phyloP scores from a whole-genome alignment of 2,797 vertebrate genomes.

The Coreius guichenoti region DNA sequence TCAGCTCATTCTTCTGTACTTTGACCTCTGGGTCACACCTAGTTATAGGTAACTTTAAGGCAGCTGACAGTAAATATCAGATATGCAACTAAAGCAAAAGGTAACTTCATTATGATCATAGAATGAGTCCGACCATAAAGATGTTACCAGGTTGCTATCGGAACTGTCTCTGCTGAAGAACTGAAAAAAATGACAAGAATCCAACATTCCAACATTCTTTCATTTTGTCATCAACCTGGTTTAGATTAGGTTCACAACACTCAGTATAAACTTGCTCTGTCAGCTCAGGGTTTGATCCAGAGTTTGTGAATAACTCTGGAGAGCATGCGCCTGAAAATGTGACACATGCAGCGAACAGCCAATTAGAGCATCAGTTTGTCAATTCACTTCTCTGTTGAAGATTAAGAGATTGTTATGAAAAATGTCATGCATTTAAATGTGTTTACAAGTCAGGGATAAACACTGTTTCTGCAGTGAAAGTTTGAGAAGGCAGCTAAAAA shows the following conservation, averaged over 20 bases:
- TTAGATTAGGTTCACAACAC: not conserved
- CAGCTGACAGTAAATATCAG: not conserved
- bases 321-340: not conserved
- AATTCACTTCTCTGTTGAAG: not conserved
- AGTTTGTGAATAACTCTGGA: not conserved
- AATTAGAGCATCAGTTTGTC: not conserved
- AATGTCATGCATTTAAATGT: no score
- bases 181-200: not conserved
- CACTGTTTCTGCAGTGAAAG: not conserved
- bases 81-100: not conserved
- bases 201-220: not conserved
- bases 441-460: no score
- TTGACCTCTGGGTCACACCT: not conserved
- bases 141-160: not conserved
- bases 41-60: not conserved
- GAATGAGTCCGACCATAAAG: not conserved
- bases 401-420: not conserved
- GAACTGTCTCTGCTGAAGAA: not conserved
- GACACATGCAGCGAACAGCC: not conserved
- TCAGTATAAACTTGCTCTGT: not conserved
- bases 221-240: not conserved
- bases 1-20: not conserved
- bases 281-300: not conserved
- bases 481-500: not conserved
- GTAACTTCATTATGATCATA: not conserved